phyloP scores from a whole-genome alignment of 2,888 invertebrate species.

The Oligia fasciuncula region DNA sequence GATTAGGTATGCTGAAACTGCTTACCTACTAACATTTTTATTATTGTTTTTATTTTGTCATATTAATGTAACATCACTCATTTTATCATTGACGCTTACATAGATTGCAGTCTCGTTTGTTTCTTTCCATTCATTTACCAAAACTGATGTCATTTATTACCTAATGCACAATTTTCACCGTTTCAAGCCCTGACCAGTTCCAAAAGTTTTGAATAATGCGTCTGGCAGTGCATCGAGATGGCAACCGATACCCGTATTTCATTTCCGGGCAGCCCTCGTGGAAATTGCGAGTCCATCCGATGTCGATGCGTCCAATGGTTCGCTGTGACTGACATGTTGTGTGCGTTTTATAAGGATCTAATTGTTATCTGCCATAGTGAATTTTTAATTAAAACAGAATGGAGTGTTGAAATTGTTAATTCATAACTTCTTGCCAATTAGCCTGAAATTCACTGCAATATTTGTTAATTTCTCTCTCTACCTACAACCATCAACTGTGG shows the following conservation, averaged over 20 bases:
- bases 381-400: neutral
- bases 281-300: slow-evolving; percentile 82
- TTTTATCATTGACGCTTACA: neutral
- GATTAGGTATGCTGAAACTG: neutral
- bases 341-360: slow-evolving; percentile 20
- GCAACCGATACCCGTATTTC: slow-evolving; percentile 77
- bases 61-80: neutral
- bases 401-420: neutral
- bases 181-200: neutral
- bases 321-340: slow-evolving; percentile 61
- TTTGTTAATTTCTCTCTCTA: neutral
- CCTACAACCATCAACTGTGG: too few relatives aligned
- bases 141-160: too few relatives aligned
- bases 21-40: neutral
- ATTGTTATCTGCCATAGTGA: neutral
- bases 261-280: slow-evolving; percentile 84
- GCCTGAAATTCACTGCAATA: neutral
- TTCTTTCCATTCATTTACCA: neutral
- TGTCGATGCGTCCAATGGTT: slow-evolving; percentile 64
- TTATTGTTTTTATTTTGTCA: neutral
- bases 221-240: slow-evolving; percentile 68
- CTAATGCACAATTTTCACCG: slow-evolving; percentile 2
- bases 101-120: neutral
- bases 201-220: slow-evolving; percentile 63
- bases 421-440: neutral